Base-by-base conservation (phyloP, 2,113 vertebrate genomes). In the Silurus glanis region DNA sequence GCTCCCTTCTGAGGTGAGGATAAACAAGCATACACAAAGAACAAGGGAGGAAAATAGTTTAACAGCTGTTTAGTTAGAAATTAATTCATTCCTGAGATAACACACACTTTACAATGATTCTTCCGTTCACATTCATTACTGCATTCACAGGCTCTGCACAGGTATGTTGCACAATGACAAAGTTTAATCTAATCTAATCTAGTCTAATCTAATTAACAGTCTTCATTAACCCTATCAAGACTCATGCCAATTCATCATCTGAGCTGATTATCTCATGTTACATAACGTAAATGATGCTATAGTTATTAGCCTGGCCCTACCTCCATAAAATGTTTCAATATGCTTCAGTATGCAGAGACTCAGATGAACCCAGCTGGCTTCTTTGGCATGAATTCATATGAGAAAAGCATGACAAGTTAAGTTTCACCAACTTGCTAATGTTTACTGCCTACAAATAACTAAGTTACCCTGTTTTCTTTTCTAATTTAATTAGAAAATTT, bases 1-100 rank as follows among this genome's bases (percentile, higher is more conserved):
- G 93, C 92, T 97, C 96, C 88, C 96, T 97, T 93, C 98, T 99
- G 91, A 56, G 89, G 1, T 59, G 83, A 4, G 49, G 28, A 83
- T 16, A 75, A 12, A 17, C 66, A 23, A 28, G 61, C 14, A 74
- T 23, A 53, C n/a, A 85, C 76, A 86, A 8, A 81, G 55, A 87
- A 56, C 9, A 69, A 45, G 0, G 25, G 23, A 55, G 6, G 51
- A 56, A 74, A 59, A 45, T 56, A 78, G 25, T 21, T 83, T 67
- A 55, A 79, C 16, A 28, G 6, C n/a, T 28, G 47, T 76, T 51
- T 23, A 23, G 21, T 51, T 19, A n/a, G 56, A 53, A 58, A 49
- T 49, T 49, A 21, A 2, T 37, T 37, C 3, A 17, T 19, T 45
- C 47, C 16, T 8, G 13, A 28, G 4, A 2, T 17, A 71, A 71